Evolutionary conservation across 2,113 vertebrate genomes (phyloP).

Genomic region (Sorex araneus): DNA sequence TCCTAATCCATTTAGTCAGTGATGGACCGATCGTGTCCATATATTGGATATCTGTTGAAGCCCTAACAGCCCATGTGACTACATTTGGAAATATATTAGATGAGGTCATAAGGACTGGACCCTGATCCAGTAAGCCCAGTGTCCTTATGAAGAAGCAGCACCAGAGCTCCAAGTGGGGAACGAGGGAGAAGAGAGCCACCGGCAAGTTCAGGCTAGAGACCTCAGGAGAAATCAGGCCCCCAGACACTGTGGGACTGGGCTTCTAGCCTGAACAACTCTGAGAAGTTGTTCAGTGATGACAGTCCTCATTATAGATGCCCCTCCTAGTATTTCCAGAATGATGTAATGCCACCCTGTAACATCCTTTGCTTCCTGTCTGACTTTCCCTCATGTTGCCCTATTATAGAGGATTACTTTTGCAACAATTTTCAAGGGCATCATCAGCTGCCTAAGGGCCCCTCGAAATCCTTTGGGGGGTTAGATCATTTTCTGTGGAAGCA

Average conservation of each 20-base stretch:
- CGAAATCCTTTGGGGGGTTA: background rate
- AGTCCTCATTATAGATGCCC: background rate
- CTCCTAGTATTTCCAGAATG: background rate
- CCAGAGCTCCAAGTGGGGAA: background rate
- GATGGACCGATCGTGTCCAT: background rate
- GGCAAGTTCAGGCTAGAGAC: background rate
- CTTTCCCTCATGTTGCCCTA: background rate
- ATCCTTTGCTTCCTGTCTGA: background rate
- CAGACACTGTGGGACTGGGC: background rate
- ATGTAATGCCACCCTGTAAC: background rate
- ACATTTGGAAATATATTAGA: background rate
- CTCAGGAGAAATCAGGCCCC: background rate
- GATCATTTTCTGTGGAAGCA: background rate
- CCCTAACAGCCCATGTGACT: background rate
- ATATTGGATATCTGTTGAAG: background rate
- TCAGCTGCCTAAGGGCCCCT: background rate
- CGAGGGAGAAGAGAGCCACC: background rate
- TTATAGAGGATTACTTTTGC: constrained; percentile 20
- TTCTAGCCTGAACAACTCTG: background rate
- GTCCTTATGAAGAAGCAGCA: background rate
- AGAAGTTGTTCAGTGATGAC: background rate
- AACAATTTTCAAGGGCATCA: background rate
- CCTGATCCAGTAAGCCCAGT: background rate
- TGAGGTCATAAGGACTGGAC: background rate
- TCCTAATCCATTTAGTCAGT: background rate